Evolutionary conservation across 2,888 invertebrate genomes (phyloP).

Genomic region (Cephus runcator): DNA sequence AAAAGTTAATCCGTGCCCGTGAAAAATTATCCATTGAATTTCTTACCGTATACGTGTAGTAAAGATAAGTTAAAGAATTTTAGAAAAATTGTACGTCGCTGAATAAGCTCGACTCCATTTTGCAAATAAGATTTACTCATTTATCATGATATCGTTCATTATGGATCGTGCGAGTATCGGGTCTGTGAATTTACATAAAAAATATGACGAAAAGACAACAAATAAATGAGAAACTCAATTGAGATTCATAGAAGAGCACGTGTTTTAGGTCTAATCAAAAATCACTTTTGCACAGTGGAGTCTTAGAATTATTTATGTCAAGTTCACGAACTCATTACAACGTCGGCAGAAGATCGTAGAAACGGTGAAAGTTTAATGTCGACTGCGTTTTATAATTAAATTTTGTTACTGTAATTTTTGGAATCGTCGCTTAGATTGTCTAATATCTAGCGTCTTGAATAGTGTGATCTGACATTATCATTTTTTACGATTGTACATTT

Average conservation of each 20-base stretch:
- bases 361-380: background rate
- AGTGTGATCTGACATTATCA: constrained; percentile 26
- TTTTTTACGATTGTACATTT: constrained; percentile 23
- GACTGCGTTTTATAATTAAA: background rate
- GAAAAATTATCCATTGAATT: background rate
- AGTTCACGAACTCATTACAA: background rate
- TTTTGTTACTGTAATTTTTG: background rate
- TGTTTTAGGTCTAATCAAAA: background rate
- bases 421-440: background rate
- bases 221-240: background rate
- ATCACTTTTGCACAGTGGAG: background rate
- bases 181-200: background rate
- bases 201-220: background rate
- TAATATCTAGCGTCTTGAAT: constrained; percentile 10
- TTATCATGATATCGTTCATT: too few species aligned
- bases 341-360: background rate
- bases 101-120: background rate
- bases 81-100: background rate
- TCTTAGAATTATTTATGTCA: background rate
- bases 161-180: too few species aligned
- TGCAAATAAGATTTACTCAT: background rate
- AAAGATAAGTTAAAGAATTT: background rate
- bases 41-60: background rate
- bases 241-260: background rate
- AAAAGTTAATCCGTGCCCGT: background rate